Percentiles rank a stretch among this genome's conserved stretches.
These are phyloP conservation scores for Chydorus sphaericus DNA, from an alignment of 2,888 invertebrate species.

Conservation along the genomic window DNA sequence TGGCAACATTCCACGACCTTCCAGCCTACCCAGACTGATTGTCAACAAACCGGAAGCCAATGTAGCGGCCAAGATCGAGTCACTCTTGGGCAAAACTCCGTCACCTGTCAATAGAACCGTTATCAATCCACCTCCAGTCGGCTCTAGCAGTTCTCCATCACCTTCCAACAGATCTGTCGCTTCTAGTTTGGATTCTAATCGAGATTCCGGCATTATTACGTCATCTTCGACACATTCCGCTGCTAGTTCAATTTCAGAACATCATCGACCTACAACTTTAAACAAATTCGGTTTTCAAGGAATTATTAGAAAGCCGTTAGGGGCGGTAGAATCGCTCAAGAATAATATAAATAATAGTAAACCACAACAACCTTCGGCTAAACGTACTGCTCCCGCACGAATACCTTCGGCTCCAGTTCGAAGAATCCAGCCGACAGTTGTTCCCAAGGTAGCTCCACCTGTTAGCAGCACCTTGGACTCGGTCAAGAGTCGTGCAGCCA, in stretches of 20 bases:
- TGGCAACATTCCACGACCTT: conserved; percentile 2
- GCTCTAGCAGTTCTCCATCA: background rate
- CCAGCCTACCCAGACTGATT: background rate
- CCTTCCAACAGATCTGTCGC: background rate
- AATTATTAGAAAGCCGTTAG: background rate
- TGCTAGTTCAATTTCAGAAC: background rate
- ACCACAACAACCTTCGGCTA: too few relatives aligned
- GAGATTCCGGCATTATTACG: conserved; percentile 4
- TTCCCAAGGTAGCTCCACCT: background rate
- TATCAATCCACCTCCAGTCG: background rate
- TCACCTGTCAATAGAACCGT: background rate
- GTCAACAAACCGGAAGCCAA: background rate
- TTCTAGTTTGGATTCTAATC: background rate
- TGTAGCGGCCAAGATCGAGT: background rate
- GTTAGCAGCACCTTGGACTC: background rate
- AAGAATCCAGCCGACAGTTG: background rate
- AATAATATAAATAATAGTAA: background rate
- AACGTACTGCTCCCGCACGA: background rate
- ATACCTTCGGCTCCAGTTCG: background rate
- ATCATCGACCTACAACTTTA: too few relatives aligned
- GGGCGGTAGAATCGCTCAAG: background rate
- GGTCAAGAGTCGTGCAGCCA: background rate
- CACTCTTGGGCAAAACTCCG: background rate
- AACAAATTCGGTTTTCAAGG: background rate
- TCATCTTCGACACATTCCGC: too few relatives aligned